Evolutionary conservation across 2,797 vertebrate species (phyloP), one percentile per base, ranked within the genome.

Genomic region (Pseudochaenichthys georgianus): DNA sequence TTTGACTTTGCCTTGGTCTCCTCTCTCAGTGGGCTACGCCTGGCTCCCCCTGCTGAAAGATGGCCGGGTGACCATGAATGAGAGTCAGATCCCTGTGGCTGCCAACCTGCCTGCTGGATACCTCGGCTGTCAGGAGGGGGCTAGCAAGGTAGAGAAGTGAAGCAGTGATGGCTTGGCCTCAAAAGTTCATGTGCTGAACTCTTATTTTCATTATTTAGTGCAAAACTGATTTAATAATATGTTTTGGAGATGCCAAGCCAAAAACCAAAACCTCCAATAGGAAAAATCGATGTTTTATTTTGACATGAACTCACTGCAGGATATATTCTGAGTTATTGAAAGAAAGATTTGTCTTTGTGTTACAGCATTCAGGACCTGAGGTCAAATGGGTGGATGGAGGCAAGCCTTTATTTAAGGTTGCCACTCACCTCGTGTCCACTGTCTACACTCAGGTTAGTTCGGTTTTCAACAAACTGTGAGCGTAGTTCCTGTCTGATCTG

Each of bases 351-450:
- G 11, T 52, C 70, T 45, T 67, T 59, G 38, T 60, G 53, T 87
- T 70, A 28, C 89, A 99, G 97, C 97, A 99, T 91, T 95, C 95
- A 23, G 93, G 95, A 80, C 95, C 97, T 82, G 98, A 99, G 89
- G 94, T 99, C 60, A 99, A 98, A 86, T 99, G 98, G 98, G 97
- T 99, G 47, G 98, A 99, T 82, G 98, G 97, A 93, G 97, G 96
- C 59, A 99, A 98, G 81, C 96, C 95, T 9, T 90, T 99, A 55
- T 94, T 99, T 64, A 97, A 95, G 89, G 92, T 99, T 87, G 96
- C 96, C 64, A 94, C 98, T 78, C 98, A 99, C 89, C 94, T 99
- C 2, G 98, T 99, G 79, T 99, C 98, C 64, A 99, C 98, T 11
- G 95, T 99, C 23, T 99, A 99, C 90, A 97, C 98, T 73, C 98